Evolutionary conservation across 1,140 invertebrate species (phyloP), one percentile per base, ranked within the genome.

Genomic region (Pogonomyrmex barbatus): DNA sequence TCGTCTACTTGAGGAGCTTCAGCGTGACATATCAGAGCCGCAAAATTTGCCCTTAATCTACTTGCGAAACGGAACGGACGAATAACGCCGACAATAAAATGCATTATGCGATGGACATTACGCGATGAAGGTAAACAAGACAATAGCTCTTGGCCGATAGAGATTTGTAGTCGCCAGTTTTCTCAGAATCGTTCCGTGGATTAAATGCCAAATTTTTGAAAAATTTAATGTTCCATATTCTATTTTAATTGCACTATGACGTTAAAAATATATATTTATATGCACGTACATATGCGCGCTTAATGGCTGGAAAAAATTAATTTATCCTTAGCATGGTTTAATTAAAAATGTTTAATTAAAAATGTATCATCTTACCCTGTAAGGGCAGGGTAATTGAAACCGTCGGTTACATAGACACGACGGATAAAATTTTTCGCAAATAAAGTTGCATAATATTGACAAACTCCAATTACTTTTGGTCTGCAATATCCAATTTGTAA

Each of bases 21-120:
- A 83, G 42, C 45, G n/a, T 50, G 68, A 83, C 54, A 83, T 75
- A 83, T 83, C 68, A 42, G 79, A 75, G 68, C 39, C 68, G 45
- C 79, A 36, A 73, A 73, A 75, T 83, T 75, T 68, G 8, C 42
- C 50, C 54, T 70, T 83, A 83, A 83, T 83, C 79, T 36, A 68
- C 65, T 82, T 60, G 30, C 42, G 30, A 24, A 30, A 45, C 42
- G 54, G 39, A n/a, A 45, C 42, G 54, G 39, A n/a, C 79, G 42
- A 47, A 73, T 73, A 82, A 82, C 12, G 47, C 36, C 2, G 63
- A n/a, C 5, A 42, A 36, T 70, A 81, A 54, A 81, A 63, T 56
- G 39, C 36, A 36, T 81, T 81, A 70, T 47, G 63, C 47, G 77
- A 81, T 8, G 36, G 63, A 70, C 17, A 70, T 81, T 82, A 60